These are phyloP conservation scores for Lerista edwardsae DNA, from an alignment of 2,797 vertebrate species.

Conservation along the genomic window DNA sequence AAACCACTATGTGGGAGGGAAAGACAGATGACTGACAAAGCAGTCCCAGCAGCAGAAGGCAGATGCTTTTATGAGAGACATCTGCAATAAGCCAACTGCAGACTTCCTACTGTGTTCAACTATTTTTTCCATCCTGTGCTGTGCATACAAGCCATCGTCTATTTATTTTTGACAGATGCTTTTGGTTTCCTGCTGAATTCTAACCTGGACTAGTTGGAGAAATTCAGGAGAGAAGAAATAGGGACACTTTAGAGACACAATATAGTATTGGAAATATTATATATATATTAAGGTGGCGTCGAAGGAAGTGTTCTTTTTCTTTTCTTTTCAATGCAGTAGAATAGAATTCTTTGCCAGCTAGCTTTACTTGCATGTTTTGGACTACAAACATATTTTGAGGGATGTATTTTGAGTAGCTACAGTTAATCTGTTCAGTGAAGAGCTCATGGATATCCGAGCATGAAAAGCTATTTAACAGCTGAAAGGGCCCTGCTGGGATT, in stretches of 20 bases:
- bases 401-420: constrained; percentile 49
- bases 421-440: constrained; percentile 55
- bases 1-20: not conserved
- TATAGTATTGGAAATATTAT: too few species aligned
- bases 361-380: not conserved
- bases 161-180: constrained; percentile 3
- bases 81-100: not conserved
- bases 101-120: not conserved
- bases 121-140: not conserved
- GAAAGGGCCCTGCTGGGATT: constrained; percentile 54
- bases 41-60: not conserved
- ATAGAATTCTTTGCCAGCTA: not conserved
- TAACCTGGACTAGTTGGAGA: constrained; percentile 10
- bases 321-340: constrained; percentile 23
- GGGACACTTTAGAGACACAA: constrained; percentile 6
- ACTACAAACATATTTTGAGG: constrained; percentile 13
- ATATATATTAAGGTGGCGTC: not conserved
- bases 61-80: not conserved
- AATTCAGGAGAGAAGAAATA: not conserved
- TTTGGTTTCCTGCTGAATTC: constrained; percentile 29
- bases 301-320: not conserved
- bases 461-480: constrained; percentile 64
- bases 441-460: constrained; percentile 46
- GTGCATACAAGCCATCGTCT: not conserved
- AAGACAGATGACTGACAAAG: not conserved